Evolutionary conservation across 2,113 vertebrate species (phyloP).

Genomic region (Saimiri boliviensis): DNA sequence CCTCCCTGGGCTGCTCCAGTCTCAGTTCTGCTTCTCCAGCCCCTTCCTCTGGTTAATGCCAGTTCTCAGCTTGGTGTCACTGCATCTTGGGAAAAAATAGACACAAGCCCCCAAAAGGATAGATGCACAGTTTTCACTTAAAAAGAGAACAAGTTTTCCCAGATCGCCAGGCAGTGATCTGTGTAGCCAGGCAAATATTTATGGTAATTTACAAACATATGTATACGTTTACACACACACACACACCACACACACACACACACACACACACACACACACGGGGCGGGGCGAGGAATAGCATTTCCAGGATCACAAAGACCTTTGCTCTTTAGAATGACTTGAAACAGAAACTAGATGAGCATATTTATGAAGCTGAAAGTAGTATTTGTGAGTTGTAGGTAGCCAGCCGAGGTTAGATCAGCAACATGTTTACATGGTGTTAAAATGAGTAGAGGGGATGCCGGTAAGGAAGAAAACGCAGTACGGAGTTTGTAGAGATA

Average conservation of each 20-base stretch:
- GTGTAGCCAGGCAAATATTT: not conserved
- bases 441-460: constrained; percentile 18
- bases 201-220: not conserved
- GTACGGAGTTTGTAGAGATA: not conserved
- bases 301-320: constrained; percentile 6
- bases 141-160: not conserved
- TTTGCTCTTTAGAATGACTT: constrained; percentile 19
- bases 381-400: not conserved
- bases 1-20: not conserved
- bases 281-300: not conserved
- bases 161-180: not conserved
- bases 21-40: not conserved
- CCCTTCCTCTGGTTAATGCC: not conserved
- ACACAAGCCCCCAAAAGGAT: not conserved
- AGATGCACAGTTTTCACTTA: not conserved
- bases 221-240: not conserved
- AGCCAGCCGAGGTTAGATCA: not conserved
- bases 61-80: not conserved
- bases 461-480: constrained; percentile 5
- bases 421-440: constrained; percentile 22
- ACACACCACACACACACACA: not conserved
- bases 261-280: too few species aligned
- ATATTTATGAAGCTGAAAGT: not conserved
- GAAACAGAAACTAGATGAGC: constrained; percentile 23
- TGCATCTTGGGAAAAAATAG: not conserved